phyloP scores from a whole-genome alignment of 2,113 vertebrate genomes.

The Silurus glanis region DNA sequence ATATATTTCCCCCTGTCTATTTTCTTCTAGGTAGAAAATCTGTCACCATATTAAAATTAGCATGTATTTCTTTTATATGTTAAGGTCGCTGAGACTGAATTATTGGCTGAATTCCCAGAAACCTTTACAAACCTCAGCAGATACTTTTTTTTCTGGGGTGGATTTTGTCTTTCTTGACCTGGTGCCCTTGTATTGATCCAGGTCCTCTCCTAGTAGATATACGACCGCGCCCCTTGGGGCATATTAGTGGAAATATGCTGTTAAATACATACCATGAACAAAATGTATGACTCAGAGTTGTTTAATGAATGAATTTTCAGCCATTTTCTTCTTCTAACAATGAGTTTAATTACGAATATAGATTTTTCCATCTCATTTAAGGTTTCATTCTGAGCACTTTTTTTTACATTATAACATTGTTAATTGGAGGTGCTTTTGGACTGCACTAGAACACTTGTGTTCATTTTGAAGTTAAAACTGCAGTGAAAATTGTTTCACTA shows the following conservation, averaged over 20 bases:
- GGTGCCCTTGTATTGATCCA: conserved; percentile 33
- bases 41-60: conserved; percentile 35
- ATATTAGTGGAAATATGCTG: conserved; percentile 19
- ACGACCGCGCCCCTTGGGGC: background rate
- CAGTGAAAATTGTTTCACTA: background rate
- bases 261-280: conserved; percentile 25
- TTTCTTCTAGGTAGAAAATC: conserved; percentile 13
- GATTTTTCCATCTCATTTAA: background rate
- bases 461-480: background rate
- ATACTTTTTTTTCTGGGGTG: background rate
- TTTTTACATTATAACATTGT: background rate
- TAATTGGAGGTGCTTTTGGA: background rate
- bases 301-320: conserved; percentile 6
- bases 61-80: conserved; percentile 25
- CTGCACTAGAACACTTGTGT: background rate
- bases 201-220: conserved; percentile 24
- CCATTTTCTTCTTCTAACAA: background rate
- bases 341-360: conserved; percentile 1
- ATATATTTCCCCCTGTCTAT: background rate
- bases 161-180: conserved; percentile 33
- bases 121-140: conserved; percentile 5
- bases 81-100: conserved; percentile 33
- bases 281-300: background rate
- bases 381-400: background rate
- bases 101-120: conserved; percentile 7